Base-by-base conservation (phyloP, 2,888 invertebrate genomes). In the Margaritifera margaritifera region DNA sequence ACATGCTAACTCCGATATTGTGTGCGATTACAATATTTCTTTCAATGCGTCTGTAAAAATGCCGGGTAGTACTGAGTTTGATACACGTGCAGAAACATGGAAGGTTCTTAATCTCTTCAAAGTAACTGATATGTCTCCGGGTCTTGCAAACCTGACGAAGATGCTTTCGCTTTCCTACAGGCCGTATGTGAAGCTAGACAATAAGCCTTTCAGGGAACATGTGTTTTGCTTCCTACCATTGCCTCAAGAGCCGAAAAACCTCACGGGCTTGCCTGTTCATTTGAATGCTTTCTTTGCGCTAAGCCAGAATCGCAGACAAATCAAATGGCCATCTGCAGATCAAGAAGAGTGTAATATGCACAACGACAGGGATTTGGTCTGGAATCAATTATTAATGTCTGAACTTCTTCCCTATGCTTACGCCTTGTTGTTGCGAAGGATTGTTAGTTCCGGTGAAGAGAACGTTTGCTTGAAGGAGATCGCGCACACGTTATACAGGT, bases 341-440 rank as follows among this genome's bases (percentile, higher is more conserved):
- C 66, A 62, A 27, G 66, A 61, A 24, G 55, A 42, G 1, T 61
- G 22, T n/a, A 11, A 61, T 42, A 66, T 66, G 66, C 56, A 66
- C 4, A 52, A 52, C 31, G 69, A 69, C 27, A 69, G 58, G 53
- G 61, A 69, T 27, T 64, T 73, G 19, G 55, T 67, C 52, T 73
- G 72, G 72, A 73, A 73, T 42, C 42, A 62, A 25, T 53, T 57
- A 18, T 24, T 73, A 6, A 54, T 59, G n/a, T 22, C 54, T 18
- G 72, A 73, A 25, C 76, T 84, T 3, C 58, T 73, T 22, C 72
- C 72, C 0, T 57, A 73, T 42, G 69, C 69, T 1, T 73, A 73
- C 52, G 51, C 27, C n/a, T 54, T 52, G 11, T 64, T 72, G 19
- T 20, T 63, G 52, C 11, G 52, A 25, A 61, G 64, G 31, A 22